Percentiles rank a stretch among this genome's conserved stretches.
Evolutionary conservation across 2,888 invertebrate species (phyloP).

Genomic region (Pollenia amentaria): DNA sequence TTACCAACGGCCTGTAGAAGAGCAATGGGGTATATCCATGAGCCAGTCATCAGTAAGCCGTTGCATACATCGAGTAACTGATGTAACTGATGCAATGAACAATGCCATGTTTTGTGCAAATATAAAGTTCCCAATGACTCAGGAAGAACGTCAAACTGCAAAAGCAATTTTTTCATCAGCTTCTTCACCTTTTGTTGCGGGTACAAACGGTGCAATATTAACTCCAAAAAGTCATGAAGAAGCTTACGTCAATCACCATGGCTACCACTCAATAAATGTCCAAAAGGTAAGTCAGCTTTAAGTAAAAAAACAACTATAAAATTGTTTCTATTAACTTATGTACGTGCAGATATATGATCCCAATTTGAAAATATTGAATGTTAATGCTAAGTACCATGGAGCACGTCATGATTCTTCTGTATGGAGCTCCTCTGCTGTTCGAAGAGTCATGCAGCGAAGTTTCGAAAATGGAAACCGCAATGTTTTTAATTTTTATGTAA

Average conservation of each 20-base stretch:
- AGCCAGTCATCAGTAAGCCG: no score
- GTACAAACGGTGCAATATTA: slow-evolving; percentile 29
- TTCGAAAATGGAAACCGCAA: slow-evolving; percentile 32
- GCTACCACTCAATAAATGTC: slow-evolving; percentile 34
- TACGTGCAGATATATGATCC: slow-evolving; percentile 24
- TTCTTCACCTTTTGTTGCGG: slow-evolving; percentile 13
- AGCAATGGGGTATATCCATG: no score
- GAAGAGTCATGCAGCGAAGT: no score
- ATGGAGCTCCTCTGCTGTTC: no score
- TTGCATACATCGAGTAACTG: no score
- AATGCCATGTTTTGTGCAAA: not conserved
- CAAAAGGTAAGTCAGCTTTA: slow-evolving; percentile 5
- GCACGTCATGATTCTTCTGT: no score
- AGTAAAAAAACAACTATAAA: slow-evolving; percentile 10
- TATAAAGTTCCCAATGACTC: slow-evolving; percentile 6
- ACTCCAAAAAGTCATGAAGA: slow-evolving; percentile 23
- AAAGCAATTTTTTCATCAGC: slow-evolving; percentile 24
- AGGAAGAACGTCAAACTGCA: slow-evolving; percentile 3
- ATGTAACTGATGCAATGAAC: no score
- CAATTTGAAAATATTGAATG: no score
- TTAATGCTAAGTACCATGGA: no score
- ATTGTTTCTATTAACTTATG: no score
- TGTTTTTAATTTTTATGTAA: slow-evolving; percentile 17
- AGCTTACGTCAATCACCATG: slow-evolving; percentile 31
- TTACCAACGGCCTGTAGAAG: no score